Evolutionary conservation across 2,797 vertebrate species (phyloP).

Genomic region (Falco berigora): DNA sequence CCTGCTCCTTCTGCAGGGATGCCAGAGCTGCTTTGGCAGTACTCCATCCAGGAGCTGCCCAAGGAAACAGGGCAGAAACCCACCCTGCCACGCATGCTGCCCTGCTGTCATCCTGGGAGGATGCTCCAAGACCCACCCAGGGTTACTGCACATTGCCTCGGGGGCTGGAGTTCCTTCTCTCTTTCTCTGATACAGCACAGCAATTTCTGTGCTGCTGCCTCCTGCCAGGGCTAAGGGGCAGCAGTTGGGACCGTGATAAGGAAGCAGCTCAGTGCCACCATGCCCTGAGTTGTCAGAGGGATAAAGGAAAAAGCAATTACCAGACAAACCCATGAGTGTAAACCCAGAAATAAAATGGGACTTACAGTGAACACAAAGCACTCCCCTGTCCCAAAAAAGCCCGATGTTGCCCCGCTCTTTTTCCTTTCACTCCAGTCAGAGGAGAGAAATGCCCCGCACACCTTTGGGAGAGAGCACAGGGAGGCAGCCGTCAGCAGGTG

Average conservation of each 20-base stretch:
- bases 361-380: constrained; percentile 87
- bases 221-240: neutral
- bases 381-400: constrained; percentile 84
- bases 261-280: neutral
- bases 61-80: neutral
- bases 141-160: fast-evolving
- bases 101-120: neutral
- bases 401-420: constrained; percentile 55
- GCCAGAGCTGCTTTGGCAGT: neutral
- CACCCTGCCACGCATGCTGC: fast-evolving
- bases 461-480: constrained; percentile 60
- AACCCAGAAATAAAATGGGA: neutral
- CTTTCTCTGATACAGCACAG: neutral
- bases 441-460: constrained; percentile 84
- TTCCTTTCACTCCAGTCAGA: constrained; percentile 79
- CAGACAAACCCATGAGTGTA: neutral
- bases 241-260: fast-evolving
- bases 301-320: neutral
- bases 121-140: neutral
- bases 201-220: neutral
- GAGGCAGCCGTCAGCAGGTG: neutral
- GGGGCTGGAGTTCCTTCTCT: neutral
- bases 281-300: neutral
- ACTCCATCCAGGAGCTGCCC: neutral
- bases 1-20: neutral